These are phyloP conservation scores for Mesocricetus auratus DNA, from an alignment of 2,113 vertebrate genomes.

Conservation along the genomic window DNA sequence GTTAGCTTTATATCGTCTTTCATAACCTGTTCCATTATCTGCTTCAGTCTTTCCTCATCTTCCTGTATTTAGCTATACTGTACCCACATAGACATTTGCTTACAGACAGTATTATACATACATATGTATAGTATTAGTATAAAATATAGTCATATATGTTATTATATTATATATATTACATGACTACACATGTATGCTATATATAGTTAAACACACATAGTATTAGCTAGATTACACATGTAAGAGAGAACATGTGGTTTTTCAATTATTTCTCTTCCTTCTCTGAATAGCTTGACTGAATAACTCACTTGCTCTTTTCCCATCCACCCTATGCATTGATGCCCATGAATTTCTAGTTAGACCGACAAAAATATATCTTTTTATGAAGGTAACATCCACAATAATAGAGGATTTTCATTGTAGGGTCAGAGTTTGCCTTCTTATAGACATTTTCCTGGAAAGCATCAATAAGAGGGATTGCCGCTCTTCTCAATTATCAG, in stretches of 20 bases:
- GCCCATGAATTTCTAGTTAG: neutral
- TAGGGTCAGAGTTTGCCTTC: neutral
- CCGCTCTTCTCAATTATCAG: neutral
- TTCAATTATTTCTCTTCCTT: constrained; percentile 39
- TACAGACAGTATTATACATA: no score
- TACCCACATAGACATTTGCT: neutral
- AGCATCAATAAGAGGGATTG: neutral
- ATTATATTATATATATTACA: neutral
- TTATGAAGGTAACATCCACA: neutral
- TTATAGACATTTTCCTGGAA: neutral
- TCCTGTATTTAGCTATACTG: neutral
- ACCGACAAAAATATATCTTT: neutral
- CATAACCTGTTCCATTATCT: neutral
- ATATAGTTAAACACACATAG: neutral
- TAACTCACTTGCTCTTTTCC: constrained; percentile 1
- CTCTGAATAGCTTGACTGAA: neutral
- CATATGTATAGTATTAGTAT: no score
- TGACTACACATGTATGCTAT: neutral
- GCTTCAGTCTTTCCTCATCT: neutral
- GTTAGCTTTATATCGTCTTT: neutral
- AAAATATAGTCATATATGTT: neutral
- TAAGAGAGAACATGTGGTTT: neutral
- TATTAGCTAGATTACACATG: neutral
- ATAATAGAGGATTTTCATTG: neutral
- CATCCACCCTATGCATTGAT: neutral